These are phyloP conservation scores for Sigmodon hispidus DNA, from an alignment of 2,113 vertebrate genomes.

Conservation along the genomic window DNA sequence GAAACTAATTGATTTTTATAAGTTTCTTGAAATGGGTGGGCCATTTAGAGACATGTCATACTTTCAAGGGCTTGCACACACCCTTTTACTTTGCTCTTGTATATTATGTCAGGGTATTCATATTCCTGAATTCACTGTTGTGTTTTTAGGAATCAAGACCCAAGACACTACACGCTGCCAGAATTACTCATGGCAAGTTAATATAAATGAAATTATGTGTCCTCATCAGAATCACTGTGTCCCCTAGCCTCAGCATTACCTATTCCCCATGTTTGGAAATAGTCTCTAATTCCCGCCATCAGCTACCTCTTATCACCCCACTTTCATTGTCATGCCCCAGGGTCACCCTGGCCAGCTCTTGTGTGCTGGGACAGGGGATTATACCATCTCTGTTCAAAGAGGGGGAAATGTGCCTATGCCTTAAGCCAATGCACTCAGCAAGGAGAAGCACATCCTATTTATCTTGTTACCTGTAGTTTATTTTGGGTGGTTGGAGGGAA, in stretches of 20 bases:
- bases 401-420: conserved; percentile 96
- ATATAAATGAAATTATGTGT: not conserved
- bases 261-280: not conserved
- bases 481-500: conserved; percentile 77
- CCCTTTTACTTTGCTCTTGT: not conserved
- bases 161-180: not conserved
- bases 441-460: conserved; percentile 98
- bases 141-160: not conserved
- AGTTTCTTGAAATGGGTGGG: not conserved
- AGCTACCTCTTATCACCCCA: conserved; percentile 77
- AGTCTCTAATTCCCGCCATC: conserved; percentile 69
- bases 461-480: conserved; percentile 85
- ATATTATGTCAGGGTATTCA: not conserved
- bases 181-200: not conserved
- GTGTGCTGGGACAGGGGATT: conserved; percentile 91
- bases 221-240: conserved; percentile 26
- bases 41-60: not conserved
- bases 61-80: conserved; percentile 7
- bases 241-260: not conserved
- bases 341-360: conserved; percentile 92
- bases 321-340: conserved; percentile 83
- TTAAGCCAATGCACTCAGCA: conserved; percentile 98
- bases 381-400: conserved; percentile 95
- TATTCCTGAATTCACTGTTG: not conserved
- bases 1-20: not conserved